Evolutionary conservation across 2,797 vertebrate genomes (phyloP), one percentile per base, ranked within the genome.

Genomic region (Ctenosaura bakeri): DNA sequence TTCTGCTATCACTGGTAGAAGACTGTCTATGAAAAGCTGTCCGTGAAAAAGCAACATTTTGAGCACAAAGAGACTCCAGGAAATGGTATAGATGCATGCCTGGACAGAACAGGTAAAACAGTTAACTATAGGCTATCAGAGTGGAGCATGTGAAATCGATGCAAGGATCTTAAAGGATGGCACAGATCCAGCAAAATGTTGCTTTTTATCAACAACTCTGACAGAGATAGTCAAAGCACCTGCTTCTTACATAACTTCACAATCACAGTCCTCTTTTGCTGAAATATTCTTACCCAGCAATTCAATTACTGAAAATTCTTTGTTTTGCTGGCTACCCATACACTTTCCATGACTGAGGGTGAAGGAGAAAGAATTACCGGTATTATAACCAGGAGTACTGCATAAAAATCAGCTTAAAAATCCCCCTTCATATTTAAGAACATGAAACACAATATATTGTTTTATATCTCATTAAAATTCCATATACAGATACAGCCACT

Each of bases 81-180:
- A 89, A 26, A 87, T 94, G 92, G 87, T 13, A 90, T 1, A 29
- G 90, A 91, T 91, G 71, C 64, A 83, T 50, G 84, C 78, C 32
- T 12, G 18, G 71, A 90, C 94, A 80, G 89, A 56, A 54, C n/a
- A 92, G 91, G 85, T 0, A 0, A 84, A 84, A 62, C 79, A 0
- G 0, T 54, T 14, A 83, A 88, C 56, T 56, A 29, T 86, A 42
- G 54, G 71, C 89, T 46, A 73, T 6, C 73, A 56, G 85, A 64
- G 86, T 38, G 69, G 82, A 26, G 78, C 66, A 85, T 0, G 88
- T 4, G 46, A 3, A 46, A 46, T 46, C 42, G 42, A 46, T 88
- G 88, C 80, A 82, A 35, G 32, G 14, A 35, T 62, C n/a, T 38
- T 62, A 59, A 62, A 18, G 18, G n/a, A 62, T 20, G 35, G 54